Conservation (phyloP, 2,797 vertebrate genomes). For the Salarias fasciatus region DNA sequence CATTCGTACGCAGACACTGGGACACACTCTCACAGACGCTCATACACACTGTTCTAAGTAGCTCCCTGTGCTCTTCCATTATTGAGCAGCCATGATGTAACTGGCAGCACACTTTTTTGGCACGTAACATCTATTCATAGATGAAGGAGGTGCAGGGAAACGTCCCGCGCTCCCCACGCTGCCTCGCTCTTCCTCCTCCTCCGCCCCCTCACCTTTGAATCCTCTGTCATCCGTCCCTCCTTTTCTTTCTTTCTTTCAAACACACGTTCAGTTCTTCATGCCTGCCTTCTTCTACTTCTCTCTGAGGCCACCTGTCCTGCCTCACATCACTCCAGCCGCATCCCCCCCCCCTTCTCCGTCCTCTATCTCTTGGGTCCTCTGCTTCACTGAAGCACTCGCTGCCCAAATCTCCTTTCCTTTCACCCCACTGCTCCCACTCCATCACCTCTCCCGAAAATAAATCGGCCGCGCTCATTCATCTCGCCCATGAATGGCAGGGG, state of each 20-base stretch:
- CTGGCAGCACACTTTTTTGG: conserved; percentile 76
- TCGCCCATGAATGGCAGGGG: conserved; percentile 23
- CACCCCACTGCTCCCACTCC: conserved; percentile 66
- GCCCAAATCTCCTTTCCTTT: conserved; percentile 71
- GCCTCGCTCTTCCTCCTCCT: conserved; percentile 44
- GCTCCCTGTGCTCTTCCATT: conserved; percentile 78
- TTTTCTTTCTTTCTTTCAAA: conserved; percentile 8
- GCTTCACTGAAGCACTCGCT: conserved; percentile 57
- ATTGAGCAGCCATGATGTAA: conserved; percentile 84
- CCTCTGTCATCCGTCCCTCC: conserved; percentile 16
- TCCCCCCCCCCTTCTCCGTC: conserved; percentile 5
- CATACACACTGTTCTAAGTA: conserved; percentile 72
- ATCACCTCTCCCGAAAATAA: conserved; percentile 63
- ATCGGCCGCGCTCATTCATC: conserved; percentile 37
- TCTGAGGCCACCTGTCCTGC: conserved; percentile 55
- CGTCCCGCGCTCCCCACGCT: conserved; percentile 55
- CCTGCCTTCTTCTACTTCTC: conserved; percentile 18
- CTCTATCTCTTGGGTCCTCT: conserved; percentile 43
- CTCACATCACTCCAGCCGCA: conserved; percentile 31
- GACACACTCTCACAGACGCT: conserved; percentile 43
- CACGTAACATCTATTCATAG: conserved; percentile 82
- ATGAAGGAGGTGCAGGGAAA: conserved; percentile 65
- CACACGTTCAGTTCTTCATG: conserved; percentile 8
- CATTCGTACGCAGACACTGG: conserved; percentile 45
- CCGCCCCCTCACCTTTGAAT: conserved; percentile 46